These are phyloP conservation scores for Penaeus japonicus DNA, from an alignment of 1,140 invertebrate genomes.

Conservation along the genomic window DNA sequence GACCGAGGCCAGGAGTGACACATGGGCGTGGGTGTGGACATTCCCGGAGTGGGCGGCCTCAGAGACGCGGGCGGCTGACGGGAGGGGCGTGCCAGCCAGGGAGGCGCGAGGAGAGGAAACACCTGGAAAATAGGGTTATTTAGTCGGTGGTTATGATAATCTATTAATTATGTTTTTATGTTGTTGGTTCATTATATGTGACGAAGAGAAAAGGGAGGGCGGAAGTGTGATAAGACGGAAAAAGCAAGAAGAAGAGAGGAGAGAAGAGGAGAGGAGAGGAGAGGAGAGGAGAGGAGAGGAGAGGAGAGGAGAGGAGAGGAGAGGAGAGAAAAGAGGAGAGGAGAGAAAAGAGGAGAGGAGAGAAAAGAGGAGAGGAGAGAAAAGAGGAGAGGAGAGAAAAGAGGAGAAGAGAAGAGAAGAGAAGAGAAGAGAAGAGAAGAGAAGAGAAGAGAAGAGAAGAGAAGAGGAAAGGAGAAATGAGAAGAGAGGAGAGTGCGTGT, in stretches of 20 bases:
- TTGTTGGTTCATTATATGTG: background rate
- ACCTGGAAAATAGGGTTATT: conserved; percentile 2
- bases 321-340: too few species aligned
- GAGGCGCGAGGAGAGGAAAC: conserved; percentile 55
- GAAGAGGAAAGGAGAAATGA: background rate
- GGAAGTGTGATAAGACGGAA: background rate
- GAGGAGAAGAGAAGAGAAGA: background rate
- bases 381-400: background rate
- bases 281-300: background rate
- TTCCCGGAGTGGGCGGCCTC: conserved; percentile 42
- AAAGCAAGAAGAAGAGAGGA: background rate
- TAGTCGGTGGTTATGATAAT: background rate
- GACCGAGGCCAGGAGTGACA: conserved; percentile 59
- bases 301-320: too few species aligned
- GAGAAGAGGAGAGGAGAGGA: background rate
- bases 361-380: background rate
- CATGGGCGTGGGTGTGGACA: conserved; percentile 56
- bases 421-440: background rate
- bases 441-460: too few species aligned
- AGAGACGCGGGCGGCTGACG: conserved; percentile 43
- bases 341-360: background rate
- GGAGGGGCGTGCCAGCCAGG: conserved; percentile 41
- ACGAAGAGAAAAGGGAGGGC: background rate
- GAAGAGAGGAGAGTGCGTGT: background rate
- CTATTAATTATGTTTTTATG: background rate